Conservation (phyloP, 1,140 invertebrate genomes). For the Brachionus asplanchnoidis region DNA sequence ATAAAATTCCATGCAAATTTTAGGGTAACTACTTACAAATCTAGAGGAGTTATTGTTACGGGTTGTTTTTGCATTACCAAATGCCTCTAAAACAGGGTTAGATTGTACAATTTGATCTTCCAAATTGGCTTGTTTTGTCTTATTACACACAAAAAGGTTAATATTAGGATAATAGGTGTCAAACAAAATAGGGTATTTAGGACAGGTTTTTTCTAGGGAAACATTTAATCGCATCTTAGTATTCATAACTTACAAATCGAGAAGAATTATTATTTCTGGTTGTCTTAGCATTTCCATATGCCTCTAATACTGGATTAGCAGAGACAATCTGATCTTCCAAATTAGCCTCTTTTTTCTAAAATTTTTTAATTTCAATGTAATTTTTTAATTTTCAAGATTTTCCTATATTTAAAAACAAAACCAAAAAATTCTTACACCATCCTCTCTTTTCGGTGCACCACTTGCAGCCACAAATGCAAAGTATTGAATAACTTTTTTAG, state of each 20-base stretch:
- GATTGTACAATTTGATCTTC: slow-evolving; percentile 98
- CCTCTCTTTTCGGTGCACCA: slow-evolving; percentile 46
- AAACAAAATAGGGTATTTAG: not conserved
- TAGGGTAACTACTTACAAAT: slow-evolving; percentile 47
- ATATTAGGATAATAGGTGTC: not conserved
- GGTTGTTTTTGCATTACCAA: slow-evolving; percentile 98
- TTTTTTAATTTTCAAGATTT: not conserved
- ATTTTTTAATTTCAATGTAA: not conserved
- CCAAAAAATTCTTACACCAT: not conserved
- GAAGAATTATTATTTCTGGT: slow-evolving; percentile 65
- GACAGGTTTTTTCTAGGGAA: too few species aligned
- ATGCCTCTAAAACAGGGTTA: slow-evolving; percentile 97
- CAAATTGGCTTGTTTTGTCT: slow-evolving; percentile 45
- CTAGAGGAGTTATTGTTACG: slow-evolving; percentile 99
- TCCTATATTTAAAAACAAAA: not conserved
- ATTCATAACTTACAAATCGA: slow-evolving; percentile 58
- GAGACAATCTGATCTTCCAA: slow-evolving; percentile 66
- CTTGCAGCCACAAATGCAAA: slow-evolving; percentile 62
- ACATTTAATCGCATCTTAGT: not conserved
- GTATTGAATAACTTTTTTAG: slow-evolving; percentile 67
- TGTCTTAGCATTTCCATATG: slow-evolving; percentile 64
- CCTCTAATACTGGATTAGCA: slow-evolving; percentile 62
- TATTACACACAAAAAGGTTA: slow-evolving; percentile 15
- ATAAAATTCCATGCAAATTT: not conserved
- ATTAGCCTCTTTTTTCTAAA: slow-evolving; percentile 35